Evolutionary conservation across 2,113 vertebrate genomes (phyloP).

Genomic region (Casuarius casuarius): DNA sequence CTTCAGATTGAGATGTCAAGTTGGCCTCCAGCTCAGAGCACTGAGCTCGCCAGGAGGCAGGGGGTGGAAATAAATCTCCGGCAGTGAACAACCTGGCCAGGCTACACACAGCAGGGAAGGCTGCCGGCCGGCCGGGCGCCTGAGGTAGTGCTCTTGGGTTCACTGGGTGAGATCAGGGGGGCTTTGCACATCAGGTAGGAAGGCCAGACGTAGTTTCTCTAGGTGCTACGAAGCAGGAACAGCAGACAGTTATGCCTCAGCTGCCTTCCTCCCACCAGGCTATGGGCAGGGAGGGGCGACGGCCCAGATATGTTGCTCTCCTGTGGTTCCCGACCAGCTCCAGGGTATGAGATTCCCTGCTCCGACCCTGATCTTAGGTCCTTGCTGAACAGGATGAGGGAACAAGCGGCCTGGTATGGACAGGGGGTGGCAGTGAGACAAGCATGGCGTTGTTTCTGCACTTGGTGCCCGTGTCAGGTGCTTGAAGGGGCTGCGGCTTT

Average conservation of each 20-base stretch:
- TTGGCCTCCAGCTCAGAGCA: neutral
- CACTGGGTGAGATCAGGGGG: neutral
- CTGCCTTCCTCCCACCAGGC: neutral
- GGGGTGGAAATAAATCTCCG: neutral
- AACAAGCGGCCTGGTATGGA: neutral
- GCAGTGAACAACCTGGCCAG: neutral
- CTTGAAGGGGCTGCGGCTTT: neutral
- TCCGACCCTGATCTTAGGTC: neutral
- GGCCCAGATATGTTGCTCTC: neutral
- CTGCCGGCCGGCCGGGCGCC: neutral
- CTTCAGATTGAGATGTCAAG: constrained; percentile 59
- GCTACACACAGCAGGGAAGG: neutral
- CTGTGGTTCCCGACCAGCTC: fast-evolving
- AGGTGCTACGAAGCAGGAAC: neutral
- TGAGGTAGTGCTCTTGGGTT: neutral
- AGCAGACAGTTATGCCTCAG: neutral
- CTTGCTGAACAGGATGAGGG: fast-evolving
- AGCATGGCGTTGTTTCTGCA: fast-evolving
- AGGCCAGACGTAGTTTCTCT: neutral
- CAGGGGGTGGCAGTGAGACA: neutral
- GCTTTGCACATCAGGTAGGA: neutral
- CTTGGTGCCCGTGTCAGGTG: neutral
- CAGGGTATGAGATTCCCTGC: neutral
- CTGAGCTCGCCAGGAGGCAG: constrained; percentile 2
- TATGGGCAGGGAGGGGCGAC: neutral